phyloP scores from a whole-genome alignment of 2,113 vertebrate species.

The Fregata magnificens region DNA sequence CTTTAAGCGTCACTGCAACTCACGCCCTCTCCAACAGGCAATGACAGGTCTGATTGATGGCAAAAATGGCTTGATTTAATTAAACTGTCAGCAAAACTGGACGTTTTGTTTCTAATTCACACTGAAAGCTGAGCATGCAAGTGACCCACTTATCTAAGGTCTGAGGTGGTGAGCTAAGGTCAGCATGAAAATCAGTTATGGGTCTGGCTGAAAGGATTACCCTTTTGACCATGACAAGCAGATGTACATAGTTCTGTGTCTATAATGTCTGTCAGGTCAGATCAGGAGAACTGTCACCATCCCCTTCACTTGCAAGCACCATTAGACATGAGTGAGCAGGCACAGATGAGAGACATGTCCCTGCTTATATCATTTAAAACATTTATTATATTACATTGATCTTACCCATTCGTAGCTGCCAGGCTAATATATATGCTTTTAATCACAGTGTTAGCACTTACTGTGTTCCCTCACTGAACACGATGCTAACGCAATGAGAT shows the following conservation, averaged over 20 bases:
- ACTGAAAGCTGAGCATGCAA: slow-evolving; percentile 37
- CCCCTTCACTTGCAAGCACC: slow-evolving; percentile 4
- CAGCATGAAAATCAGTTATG: slow-evolving; percentile 49
- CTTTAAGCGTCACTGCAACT: slow-evolving; percentile 5
- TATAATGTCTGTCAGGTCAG: slow-evolving; percentile 1
- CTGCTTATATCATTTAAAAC: slow-evolving; percentile 2
- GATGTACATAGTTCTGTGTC: background rate
- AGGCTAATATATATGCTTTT: background rate
- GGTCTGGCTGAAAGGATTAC: slow-evolving; percentile 23
- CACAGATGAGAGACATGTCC: background rate
- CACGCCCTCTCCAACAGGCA: slow-evolving; percentile 6
- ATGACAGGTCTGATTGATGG: slow-evolving; percentile 36
- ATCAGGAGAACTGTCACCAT: slow-evolving; percentile 4
- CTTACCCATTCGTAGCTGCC: background rate
- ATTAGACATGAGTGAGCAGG: slow-evolving; percentile 4
- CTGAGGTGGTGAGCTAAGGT: slow-evolving; percentile 53
- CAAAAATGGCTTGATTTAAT: slow-evolving; percentile 66
- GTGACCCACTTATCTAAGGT: slow-evolving; percentile 60
- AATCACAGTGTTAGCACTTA: background rate
- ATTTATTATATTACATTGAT: slow-evolving; percentile 31
- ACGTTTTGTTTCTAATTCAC: slow-evolving; percentile 30
- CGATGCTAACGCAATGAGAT: background rate
- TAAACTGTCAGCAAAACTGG: slow-evolving; percentile 67
- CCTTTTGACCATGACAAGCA: slow-evolving; percentile 40
- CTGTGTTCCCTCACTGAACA: background rate